Conservation (phyloP, 2,888 invertebrate species). For the Cantharis flavilabris region DNA sequence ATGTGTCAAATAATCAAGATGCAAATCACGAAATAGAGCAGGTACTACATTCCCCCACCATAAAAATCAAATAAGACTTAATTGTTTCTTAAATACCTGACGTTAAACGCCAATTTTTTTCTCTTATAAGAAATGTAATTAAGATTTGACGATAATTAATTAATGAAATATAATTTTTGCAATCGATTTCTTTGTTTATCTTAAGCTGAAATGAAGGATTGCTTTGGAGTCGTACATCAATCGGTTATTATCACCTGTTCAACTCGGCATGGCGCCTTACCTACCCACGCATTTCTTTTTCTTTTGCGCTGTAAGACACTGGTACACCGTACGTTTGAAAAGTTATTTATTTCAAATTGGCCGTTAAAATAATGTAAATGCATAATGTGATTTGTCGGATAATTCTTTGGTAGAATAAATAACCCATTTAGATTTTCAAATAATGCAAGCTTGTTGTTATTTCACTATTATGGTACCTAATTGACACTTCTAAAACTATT, state of each 20-base stretch:
- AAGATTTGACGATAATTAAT: neutral
- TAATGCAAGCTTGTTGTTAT: constrained; percentile 11
- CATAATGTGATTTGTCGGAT: constrained; percentile 31
- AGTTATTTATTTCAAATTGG: constrained; percentile 31
- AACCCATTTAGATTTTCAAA: constrained; percentile 21
- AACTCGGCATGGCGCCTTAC: constrained; percentile 47
- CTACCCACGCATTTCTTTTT: constrained; percentile 46
- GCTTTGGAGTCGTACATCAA: constrained; percentile 44
- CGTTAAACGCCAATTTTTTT: neutral
- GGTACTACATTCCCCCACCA: neutral
- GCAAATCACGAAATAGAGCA: neutral
- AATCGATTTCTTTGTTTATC: neutral
- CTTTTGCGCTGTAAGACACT: constrained; percentile 35
- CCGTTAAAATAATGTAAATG: constrained; percentile 31
- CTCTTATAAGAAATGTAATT: neutral
- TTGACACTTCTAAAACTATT: constrained; percentile 1
- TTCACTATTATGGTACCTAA: neutral
- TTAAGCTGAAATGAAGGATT: constrained; percentile 41
- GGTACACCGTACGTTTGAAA: constrained; percentile 26
- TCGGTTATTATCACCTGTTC: constrained; percentile 52
- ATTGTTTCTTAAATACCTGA: neutral
- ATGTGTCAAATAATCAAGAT: neutral
- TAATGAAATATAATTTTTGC: neutral
- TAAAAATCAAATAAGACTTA: neutral
- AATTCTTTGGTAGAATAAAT: constrained; percentile 25